Evolutionary conservation across 2,888 invertebrate genomes (phyloP).

Genomic region (Onchidella celtica): DNA sequence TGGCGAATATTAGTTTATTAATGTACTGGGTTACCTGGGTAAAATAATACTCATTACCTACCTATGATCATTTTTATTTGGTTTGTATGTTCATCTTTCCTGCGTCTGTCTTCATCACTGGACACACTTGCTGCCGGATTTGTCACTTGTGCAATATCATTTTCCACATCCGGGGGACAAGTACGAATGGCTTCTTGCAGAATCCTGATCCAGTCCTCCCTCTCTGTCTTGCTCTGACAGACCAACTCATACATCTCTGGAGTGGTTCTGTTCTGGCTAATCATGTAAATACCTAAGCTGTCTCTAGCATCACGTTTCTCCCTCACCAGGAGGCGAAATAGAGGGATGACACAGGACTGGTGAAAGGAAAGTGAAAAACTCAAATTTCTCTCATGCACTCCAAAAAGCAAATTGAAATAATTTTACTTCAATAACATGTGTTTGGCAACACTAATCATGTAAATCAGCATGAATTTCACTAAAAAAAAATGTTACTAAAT

Average conservation of each 20-base stretch:
- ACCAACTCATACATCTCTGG: constrained; percentile 98
- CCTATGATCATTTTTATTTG: constrained; percentile 91
- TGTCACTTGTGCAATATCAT: not conserved
- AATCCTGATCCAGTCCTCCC: constrained; percentile 93
- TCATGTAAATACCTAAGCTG: constrained; percentile 93
- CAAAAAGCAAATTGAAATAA: not conserved
- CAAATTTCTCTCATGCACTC: no score
- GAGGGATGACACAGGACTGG: constrained; percentile 94
- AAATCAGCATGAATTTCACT: not conserved
- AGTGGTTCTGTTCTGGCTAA: constrained; percentile 92
- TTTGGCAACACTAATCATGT: not conserved
- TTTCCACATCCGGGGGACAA: constrained; percentile 85
- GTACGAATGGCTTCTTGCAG: constrained; percentile 91
- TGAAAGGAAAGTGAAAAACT: constrained; percentile 66
- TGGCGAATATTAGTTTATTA: no score
- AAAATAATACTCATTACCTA: no score
- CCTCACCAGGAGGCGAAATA: constrained; percentile 93
- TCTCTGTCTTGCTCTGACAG: constrained; percentile 92
- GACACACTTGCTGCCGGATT: constrained; percentile 81
- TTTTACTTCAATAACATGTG: not conserved
- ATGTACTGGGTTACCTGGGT: no score
- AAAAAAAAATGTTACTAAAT: no score
- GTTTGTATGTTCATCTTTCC: constrained; percentile 88
- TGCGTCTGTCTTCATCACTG: constrained; percentile 89
- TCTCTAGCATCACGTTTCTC: constrained; percentile 94